Percentiles rank a stretch among this genome's conserved stretches.
These are phyloP conservation scores for Ammodytes dubius DNA, from an alignment of 2,113 vertebrate species.

Conservation along the genomic window DNA sequence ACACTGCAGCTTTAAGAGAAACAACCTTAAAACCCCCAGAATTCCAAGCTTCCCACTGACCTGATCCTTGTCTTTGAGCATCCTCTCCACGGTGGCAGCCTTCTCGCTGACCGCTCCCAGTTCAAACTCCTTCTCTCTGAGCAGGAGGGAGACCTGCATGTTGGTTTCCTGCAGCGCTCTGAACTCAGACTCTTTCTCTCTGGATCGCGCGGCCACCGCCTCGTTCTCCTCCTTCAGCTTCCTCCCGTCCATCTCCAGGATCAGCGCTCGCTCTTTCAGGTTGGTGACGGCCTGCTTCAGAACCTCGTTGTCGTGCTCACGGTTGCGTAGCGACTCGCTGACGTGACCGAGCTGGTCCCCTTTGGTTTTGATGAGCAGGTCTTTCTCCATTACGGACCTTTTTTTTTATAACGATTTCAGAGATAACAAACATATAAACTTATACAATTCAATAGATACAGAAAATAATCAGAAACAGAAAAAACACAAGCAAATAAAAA, in stretches of 20 bases:
- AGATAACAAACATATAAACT: no score
- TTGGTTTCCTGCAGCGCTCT: conserved; percentile 96
- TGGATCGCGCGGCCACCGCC: conserved; percentile 82
- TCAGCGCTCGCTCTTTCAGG: conserved; percentile 92
- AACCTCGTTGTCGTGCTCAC: conserved; percentile 94
- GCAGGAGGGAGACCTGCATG: conserved; percentile 95
- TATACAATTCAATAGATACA: no score
- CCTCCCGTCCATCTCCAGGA: conserved; percentile 91
- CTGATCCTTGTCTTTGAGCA: conserved; percentile 95
- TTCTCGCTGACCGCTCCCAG: conserved; percentile 92
- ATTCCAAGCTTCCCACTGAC: conserved; percentile 71
- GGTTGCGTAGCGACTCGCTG: conserved; percentile 90
- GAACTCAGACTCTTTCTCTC: conserved; percentile 94
- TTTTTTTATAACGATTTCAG: conserved; percentile 44
- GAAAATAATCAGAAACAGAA: no score
- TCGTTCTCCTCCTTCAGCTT: conserved; percentile 97
- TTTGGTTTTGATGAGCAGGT: conserved; percentile 95
- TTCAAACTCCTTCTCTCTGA: conserved; percentile 95
- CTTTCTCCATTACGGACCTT: conserved; percentile 92
- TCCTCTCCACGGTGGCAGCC: conserved; percentile 91
- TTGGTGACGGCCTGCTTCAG: conserved; percentile 97
- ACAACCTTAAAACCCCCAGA: neutral
- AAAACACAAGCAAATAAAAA: no score
- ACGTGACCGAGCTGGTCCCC: conserved; percentile 91
- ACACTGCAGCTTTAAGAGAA: neutral